A percentile compares a stretch with the other conserved stretches of the same genome.
These are phyloP conservation scores for Ganaspis sp. DNA, from an alignment of 1,140 invertebrate species.

Conservation along the genomic window DNA sequence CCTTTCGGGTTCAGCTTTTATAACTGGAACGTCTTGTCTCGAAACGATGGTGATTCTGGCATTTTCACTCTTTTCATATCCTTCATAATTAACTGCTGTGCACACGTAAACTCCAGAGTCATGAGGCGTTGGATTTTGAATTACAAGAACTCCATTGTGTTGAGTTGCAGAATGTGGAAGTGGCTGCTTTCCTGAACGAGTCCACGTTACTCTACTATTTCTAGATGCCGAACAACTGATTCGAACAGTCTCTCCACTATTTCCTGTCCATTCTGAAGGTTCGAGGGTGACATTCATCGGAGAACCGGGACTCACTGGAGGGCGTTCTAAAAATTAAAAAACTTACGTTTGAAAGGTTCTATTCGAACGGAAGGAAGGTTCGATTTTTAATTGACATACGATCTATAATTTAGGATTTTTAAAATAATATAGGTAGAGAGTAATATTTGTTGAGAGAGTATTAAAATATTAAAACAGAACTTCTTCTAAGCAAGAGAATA, in stretches of 20 bases:
- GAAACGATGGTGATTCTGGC: constrained; percentile 61
- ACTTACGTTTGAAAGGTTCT: not conserved
- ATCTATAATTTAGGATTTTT: too few species aligned
- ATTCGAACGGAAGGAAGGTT: too few species aligned
- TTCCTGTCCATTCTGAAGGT: constrained; percentile 78
- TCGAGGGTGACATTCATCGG: constrained; percentile 73
- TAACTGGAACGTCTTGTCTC: constrained; percentile 72
- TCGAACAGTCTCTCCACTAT: constrained; percentile 77
- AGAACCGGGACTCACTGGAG: constrained; percentile 39
- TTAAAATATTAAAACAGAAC: too few species aligned
- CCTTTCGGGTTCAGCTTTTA: constrained; percentile 80
- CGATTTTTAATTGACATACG: too few species aligned
- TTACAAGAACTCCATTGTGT: constrained; percentile 84
- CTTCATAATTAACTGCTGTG: constrained; percentile 76
- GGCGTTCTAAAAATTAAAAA: constrained; percentile 52
- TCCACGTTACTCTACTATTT: constrained; percentile 76
- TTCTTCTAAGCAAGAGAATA: too few species aligned
- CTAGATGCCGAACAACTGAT: constrained; percentile 76
- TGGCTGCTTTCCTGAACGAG: constrained; percentile 74
- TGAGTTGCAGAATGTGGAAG: constrained; percentile 78
- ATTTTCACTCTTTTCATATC: constrained; percentile 59
- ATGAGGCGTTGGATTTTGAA: constrained; percentile 80
- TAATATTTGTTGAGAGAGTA: too few species aligned
- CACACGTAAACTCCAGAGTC: constrained; percentile 92
- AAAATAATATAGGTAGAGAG: too few species aligned